Base-by-base conservation (phyloP, 1,140 invertebrate genomes). In the Condylostylus longicornis region DNA sequence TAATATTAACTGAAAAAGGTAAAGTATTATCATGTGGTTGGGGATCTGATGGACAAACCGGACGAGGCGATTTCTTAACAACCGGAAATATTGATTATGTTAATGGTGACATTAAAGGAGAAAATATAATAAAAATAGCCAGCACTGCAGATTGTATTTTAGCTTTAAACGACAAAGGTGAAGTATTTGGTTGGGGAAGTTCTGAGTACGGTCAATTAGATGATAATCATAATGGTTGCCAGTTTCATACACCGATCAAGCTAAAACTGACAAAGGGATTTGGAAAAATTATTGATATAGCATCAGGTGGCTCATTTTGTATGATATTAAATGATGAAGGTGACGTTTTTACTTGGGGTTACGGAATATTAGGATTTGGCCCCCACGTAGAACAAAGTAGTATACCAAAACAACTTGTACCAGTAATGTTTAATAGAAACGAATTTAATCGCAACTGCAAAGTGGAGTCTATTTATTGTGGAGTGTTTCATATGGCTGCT, bases 141-240 rank as follows among this genome's bases (percentile, higher is more conserved):
- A 82, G 77, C 34, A 65, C 72, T 29, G 83, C 74, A 6, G 90
- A 95, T 61, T 91, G 83, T 67, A 79, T 88, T 19, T 58, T 98
- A 32, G 93, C 90, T 18, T 62, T 96, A 15, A 91, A 77, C 64
- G 88, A 91, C 47, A 77, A 79, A 54, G 91, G 91, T 14, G 83
- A 94, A 50, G 68, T 95, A 2, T 97, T 95, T 69, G 91, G 90
- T 1, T 98, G 93, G 91, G 93, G 94, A 15, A 97, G 94, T 58
- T 82, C 82, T 2, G 94, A 98, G 64, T 96, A 95, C 55, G 74
- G 74, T 3, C 91, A 97, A 58, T 63, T 98, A 21, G 64, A 65
- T 21, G 55, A 64, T 35, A 54, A 44, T 1, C 42, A 47, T 0
- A 44, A 53, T 25, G 50, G 53, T 1, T 65, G 66, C 35, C 80